Percentiles rank a stretch among this genome's conserved stretches.
These are phyloP conservation scores for Protomyctophum bolini DNA, from an alignment of 2,113 vertebrate species.

Conservation along the genomic window DNA sequence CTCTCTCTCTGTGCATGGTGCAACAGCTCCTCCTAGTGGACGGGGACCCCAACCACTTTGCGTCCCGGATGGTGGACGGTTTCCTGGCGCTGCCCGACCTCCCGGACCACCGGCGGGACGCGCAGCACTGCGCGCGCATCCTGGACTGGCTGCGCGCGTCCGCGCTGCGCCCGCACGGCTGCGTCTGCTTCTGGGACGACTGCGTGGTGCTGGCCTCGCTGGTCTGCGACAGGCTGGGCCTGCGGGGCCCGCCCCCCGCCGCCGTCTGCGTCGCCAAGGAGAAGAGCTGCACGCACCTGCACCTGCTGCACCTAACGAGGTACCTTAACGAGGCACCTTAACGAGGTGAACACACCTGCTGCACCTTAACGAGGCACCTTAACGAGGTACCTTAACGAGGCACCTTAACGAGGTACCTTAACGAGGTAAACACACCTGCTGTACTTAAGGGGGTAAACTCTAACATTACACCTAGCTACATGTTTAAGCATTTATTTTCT, in stretches of 20 bases:
- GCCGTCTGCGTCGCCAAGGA: slow-evolving; percentile 80
- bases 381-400: too few relatives aligned
- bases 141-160: slow-evolving; percentile 62
- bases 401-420: too few relatives aligned
- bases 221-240: slow-evolving; percentile 76
- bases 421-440: too few relatives aligned
- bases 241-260: slow-evolving; percentile 66
- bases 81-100: slow-evolving; percentile 80
- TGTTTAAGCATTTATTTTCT: too few relatives aligned
- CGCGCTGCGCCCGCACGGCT: slow-evolving; percentile 74
- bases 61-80: slow-evolving; percentile 77
- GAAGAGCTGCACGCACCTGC: slow-evolving; percentile 82
- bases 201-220: slow-evolving; percentile 82
- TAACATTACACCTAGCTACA: too few relatives aligned
- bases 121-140: slow-evolving; percentile 76
- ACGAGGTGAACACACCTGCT: too few relatives aligned
- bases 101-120: slow-evolving; percentile 77
- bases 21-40: slow-evolving; percentile 84
- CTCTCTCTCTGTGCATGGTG: not conserved
- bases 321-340: not conserved
- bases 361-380: too few relatives aligned
- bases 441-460: too few relatives aligned
- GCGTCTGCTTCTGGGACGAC: slow-evolving; percentile 86
- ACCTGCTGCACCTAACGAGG: slow-evolving; percentile 58
- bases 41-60: slow-evolving; percentile 82